Evolutionary conservation across 2,797 vertebrate species (phyloP).

Genomic region (Octomys mimax): DNA sequence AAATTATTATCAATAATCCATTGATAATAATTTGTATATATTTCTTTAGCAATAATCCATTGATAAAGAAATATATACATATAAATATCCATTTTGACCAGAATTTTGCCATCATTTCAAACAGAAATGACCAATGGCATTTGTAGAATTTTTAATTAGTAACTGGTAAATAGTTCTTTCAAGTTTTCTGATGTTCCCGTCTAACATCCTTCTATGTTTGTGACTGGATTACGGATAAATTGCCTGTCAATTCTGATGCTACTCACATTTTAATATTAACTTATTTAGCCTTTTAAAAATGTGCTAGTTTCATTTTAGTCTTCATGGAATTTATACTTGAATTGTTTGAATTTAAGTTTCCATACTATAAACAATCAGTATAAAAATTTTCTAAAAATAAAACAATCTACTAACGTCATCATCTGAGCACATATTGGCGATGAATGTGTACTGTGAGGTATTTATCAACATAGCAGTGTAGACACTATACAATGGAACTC

Average conservation of each 20-base stretch:
- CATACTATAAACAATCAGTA: constrained; percentile 67
- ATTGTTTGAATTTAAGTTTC: constrained; percentile 58
- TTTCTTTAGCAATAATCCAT: too few relatives aligned
- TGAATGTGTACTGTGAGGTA: background rate
- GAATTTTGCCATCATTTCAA: background rate
- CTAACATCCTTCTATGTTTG: background rate
- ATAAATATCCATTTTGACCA: constrained; percentile 16
- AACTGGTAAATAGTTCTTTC: background rate
- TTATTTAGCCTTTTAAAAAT: background rate
- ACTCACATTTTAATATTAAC: constrained; percentile 9
- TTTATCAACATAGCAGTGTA: constrained; percentile 45
- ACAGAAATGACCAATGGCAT: constrained; percentile 22
- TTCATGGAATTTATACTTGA: constrained; percentile 53
- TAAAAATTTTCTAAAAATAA: constrained; percentile 63
- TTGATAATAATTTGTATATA: too few relatives aligned
- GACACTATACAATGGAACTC: background rate
- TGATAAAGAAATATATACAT: constrained; percentile 21
- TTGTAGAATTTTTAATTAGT: constrained; percentile 38
- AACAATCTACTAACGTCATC: constrained; percentile 64
- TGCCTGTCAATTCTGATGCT: background rate
- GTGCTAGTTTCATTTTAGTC: constrained; percentile 45
- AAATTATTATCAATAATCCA: too few relatives aligned
- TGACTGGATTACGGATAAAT: constrained; percentile 43
- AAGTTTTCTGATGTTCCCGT: background rate
- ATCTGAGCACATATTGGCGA: background rate